Evolutionary conservation across 2,888 invertebrate species (phyloP).

Genomic region (Diadegma fenestrale): DNA sequence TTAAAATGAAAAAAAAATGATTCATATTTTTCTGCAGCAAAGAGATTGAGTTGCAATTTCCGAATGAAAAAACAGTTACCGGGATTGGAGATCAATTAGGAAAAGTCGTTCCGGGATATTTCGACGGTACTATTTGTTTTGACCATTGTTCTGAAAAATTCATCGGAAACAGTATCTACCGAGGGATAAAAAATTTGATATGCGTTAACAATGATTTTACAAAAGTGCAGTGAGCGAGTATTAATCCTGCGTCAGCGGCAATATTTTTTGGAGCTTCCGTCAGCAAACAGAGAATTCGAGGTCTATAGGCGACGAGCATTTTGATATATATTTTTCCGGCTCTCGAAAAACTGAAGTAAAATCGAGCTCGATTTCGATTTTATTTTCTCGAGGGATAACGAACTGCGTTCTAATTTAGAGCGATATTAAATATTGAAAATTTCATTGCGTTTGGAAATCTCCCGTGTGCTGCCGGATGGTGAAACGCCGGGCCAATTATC

Average conservation of each 20-base stretch:
- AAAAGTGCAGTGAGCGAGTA: neutral
- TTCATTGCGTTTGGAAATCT: neutral
- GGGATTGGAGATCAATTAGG: neutral
- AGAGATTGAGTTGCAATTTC: conserved; percentile 1
- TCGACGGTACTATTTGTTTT: neutral
- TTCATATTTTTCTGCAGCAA: neutral
- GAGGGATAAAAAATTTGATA: neutral
- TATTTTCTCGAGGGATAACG: neutral
- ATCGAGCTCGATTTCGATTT: neutral
- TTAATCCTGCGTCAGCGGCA: neutral
- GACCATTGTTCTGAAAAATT: neutral
- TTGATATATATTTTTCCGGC: neutral
- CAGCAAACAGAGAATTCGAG: neutral
- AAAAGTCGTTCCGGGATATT: too few species aligned
- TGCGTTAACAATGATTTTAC: neutral
- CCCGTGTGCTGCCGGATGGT: neutral
- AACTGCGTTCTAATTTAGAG: neutral
- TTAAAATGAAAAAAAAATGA: conserved; percentile 27
- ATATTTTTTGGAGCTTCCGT: neutral
- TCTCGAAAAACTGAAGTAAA: neutral
- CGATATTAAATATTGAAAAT: neutral
- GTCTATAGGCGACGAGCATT: neutral
- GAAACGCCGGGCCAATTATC: neutral
- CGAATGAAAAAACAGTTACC: neutral
- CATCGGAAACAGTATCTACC: neutral